phyloP scores from a whole-genome alignment of 2,797 vertebrate genomes.

The Echeneis naucrates region DNA sequence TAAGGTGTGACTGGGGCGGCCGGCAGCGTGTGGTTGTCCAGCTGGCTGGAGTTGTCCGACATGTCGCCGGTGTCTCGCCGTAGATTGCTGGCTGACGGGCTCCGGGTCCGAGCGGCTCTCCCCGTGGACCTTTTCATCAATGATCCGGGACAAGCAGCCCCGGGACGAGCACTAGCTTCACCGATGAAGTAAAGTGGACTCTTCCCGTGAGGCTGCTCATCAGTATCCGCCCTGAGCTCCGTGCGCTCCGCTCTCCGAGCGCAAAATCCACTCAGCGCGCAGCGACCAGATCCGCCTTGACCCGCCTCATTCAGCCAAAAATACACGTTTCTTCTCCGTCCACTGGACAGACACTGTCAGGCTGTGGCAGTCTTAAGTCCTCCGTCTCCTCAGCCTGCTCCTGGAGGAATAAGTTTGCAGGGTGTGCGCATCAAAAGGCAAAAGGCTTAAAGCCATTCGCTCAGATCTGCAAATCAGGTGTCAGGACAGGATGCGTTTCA shows the following conservation, averaged over 20 bases:
- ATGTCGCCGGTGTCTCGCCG: constrained; percentile 54
- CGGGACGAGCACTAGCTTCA: not conserved
- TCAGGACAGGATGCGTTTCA: not conserved
- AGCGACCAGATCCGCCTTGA: not conserved
- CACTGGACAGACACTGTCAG: fast-evolving
- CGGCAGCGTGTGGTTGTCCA: constrained; percentile 42
- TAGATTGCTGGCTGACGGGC: constrained; percentile 29
- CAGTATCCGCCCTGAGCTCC: not conserved
- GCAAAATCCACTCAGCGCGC: constrained; percentile 4
- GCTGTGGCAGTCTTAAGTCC: too few relatives aligned
- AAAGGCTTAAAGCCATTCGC: constrained; percentile 55
- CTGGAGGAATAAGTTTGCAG: constrained; percentile 6
- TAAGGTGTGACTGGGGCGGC: constrained; percentile 36
- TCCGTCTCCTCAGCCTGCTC: constrained; percentile 8
- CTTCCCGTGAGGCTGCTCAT: not conserved
- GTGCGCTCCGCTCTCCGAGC: constrained; percentile 44
- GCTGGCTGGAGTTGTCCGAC: constrained; percentile 50
- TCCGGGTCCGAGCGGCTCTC: constrained; percentile 35
- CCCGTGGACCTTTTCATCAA: constrained; percentile 55
- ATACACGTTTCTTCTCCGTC: not conserved
- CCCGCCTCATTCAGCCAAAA: fast-evolving
- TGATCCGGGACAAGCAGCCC: constrained; percentile 33
- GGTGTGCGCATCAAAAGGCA: constrained; percentile 52
- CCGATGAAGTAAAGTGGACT: not conserved
- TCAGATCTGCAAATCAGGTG: constrained; percentile 51